These are phyloP conservation scores for Ceryle rudis DNA, from an alignment of 2,797 vertebrate genomes.

Conservation along the genomic window DNA sequence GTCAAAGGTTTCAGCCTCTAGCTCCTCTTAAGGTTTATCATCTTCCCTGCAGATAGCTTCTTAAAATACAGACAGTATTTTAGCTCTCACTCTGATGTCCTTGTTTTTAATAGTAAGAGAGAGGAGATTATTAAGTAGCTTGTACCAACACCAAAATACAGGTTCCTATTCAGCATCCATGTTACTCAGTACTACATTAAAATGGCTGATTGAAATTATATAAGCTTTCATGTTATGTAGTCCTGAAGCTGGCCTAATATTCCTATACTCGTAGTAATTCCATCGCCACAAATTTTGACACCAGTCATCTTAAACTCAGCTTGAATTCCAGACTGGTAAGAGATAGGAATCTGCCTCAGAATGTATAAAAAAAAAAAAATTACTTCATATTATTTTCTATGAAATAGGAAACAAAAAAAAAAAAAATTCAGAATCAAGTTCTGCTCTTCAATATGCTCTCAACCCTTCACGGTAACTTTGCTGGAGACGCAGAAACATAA, in stretches of 20 bases:
- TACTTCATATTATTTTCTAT: neutral
- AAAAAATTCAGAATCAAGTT: neutral
- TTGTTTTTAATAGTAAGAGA: neutral
- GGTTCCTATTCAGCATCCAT: neutral
- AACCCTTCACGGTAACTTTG: neutral
- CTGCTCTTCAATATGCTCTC: neutral
- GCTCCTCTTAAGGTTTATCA: neutral
- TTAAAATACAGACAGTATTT: neutral
- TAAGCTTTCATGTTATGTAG: neutral
- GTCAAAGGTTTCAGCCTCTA: neutral
- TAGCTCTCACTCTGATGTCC: neutral
- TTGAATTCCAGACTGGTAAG: neutral
- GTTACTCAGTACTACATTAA: neutral
- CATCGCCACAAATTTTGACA: neutral
- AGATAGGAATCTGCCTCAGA: neutral
- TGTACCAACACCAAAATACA: neutral
- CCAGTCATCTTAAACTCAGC: neutral
- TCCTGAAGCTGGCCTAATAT: neutral
- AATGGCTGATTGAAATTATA: neutral
- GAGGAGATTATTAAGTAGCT: neutral
- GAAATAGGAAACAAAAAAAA: neutral
- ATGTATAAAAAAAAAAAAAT: neutral
- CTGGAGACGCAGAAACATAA: neutral
- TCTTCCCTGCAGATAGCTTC: neutral
- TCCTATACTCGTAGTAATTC: neutral